Evolutionary conservation across 2,888 invertebrate genomes (phyloP), one percentile per base, ranked within the genome.

Genomic region (Tetanocera ferruginea): DNA sequence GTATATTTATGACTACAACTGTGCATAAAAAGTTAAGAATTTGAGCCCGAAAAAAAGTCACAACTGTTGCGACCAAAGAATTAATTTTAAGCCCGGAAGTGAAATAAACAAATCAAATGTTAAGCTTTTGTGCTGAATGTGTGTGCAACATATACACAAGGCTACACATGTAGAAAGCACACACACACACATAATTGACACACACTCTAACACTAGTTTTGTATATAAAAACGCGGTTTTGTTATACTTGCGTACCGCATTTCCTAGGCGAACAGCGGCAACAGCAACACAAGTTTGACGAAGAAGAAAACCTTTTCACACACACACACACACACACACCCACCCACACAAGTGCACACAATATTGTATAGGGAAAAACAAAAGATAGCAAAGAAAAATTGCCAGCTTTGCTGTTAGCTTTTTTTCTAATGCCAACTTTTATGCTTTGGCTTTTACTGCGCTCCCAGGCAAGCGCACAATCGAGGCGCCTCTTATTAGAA

Each of bases 161-260:
- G 23, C 2, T n/a, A 14, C 17, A 17, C 51, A n/a, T 2, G 17
- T 11, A 55, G 2, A 3, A 60, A 34, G 14, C 23, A 66, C 64
- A 57, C 23, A 57, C 25, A 78, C 51, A 69, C 23, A 60, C 75
- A 76, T 49, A 73, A 8, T 49, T 31, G 25, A 28, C 17, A 69
- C 51, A 69, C 77, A 31, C 57, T 14, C 62, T 66, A 23, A 66
- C 31, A 52, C 5, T 1, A n/a, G 23, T 55, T 49, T 49, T 14
- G 49, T 25, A 70, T 71, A 37, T 71, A 71, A 76, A 77, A 80
- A 79, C 70, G 37, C 79, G 80, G 77, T 78, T 79, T 79, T 79
- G 79, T 79, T 79, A 81, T 79, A 78, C 77, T 77, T 78, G 79
- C 82, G 76, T 81, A 77, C 76, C 74, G 62, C n/a, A 37, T 51